Percentiles rank a stretch among this genome's conserved stretches.
Evolutionary conservation across 2,888 invertebrate genomes (phyloP).

Genomic region (Drosophila gaucha): DNA sequence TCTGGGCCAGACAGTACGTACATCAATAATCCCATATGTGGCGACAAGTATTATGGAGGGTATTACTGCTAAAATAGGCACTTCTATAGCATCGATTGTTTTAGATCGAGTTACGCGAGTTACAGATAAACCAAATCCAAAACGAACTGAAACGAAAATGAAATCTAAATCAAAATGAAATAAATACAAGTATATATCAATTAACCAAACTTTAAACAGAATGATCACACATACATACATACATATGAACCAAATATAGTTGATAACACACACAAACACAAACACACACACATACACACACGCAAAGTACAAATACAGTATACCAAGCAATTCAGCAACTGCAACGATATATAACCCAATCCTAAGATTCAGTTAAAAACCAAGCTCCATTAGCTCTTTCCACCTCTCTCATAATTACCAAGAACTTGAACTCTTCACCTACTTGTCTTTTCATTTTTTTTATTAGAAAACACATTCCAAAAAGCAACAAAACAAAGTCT

Average conservation of each 20-base stretch:
- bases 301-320: conserved; percentile 73
- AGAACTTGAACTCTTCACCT: conserved; percentile 35
- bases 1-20: conserved; percentile 84
- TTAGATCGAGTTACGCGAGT: conserved; percentile 60
- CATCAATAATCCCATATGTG: conserved; percentile 84
- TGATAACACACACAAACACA: conserved; percentile 39
- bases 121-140: conserved; percentile 28
- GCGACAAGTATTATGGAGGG: conserved; percentile 84
- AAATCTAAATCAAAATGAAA: conserved; percentile 14
- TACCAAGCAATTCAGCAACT: conserved; percentile 33
- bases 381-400: conserved; percentile 8
- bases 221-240: conserved; percentile 24
- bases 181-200: conserved; percentile 28
- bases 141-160: background rate
- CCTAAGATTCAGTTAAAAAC: conserved; percentile 26
- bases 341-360: conserved; percentile 34
- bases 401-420: conserved; percentile 12
- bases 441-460: conserved; percentile 20
- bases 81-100: conserved; percentile 85
- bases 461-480: conserved; percentile 79
- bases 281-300: conserved; percentile 29
- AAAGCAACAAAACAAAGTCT: conserved; percentile 80
- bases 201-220: conserved; percentile 15
- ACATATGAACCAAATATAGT: conserved; percentile 65
- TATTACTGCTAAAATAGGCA: conserved; percentile 85